Base-by-base conservation (phyloP, 2,113 vertebrate species). In the Tretioscincus oriximinensis region DNA sequence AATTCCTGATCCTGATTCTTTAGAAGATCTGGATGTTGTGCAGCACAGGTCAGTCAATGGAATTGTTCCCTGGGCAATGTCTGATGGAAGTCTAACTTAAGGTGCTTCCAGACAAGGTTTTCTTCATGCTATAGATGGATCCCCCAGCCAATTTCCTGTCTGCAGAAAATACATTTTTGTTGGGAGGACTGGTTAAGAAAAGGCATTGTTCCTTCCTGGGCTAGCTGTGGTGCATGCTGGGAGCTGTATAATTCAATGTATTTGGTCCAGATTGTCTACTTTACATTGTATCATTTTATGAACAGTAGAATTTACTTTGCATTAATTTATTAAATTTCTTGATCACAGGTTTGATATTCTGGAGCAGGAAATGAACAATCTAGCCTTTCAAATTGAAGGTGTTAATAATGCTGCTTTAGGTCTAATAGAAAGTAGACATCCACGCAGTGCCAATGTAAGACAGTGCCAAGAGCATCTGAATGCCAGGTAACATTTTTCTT, bases 21-120 rank as follows among this genome's bases (percentile, higher is more conserved):
- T 99, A 92, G 98, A 99, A 88, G 98, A 99, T 86, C 93, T 99
- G 93, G 98, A 99, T 26, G 96, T 99, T 0, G 96, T 97, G 0
- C 96, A 98, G 91, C 98, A 97, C 90, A 97, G 98, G 98, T 99
- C 91, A 65, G 72, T 76, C 9, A 14, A 60, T 28, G 10, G 1
- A 4, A 1, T 31, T n/a, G 35, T 26, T 22, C 24, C 26, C 2
- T 29, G 24, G 64, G 64, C 24, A 35, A 12, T 54, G 12, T 41
- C 24, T 41, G n/a, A 9, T 16, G 6, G 3, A 63, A 26, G 12
- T 35, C 5, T 64, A 7, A 11, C 29, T 58, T 69, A 45, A 9
- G 69, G 22, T 69, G 16, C 29, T 54, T 78, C 35, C 35, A 41
- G 35, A 5, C 35, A 41, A 4, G 35, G 35, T 41, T 41, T 5